Evolutionary conservation across 2,113 vertebrate species (phyloP).

Genomic region (Gobiocypris rarus): DNA sequence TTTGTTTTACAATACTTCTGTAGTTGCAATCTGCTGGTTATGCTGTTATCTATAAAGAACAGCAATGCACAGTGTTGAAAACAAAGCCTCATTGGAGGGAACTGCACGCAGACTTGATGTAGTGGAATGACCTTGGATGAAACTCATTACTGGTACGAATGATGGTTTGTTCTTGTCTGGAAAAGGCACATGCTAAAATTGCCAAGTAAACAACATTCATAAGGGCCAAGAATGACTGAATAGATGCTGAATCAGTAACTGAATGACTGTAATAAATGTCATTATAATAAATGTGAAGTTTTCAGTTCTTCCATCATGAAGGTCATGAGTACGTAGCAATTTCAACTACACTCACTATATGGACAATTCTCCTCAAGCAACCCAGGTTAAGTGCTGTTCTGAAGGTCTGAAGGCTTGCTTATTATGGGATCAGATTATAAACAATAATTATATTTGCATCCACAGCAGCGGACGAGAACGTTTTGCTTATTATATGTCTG

Average conservation of each 20-base stretch:
- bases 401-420: background rate
- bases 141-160: slow-evolving; percentile 10
- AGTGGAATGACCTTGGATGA: slow-evolving; percentile 35
- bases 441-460: no score
- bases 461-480: no score
- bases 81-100: slow-evolving; percentile 3
- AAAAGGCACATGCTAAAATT: background rate
- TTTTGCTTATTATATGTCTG: no score
- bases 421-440: background rate
- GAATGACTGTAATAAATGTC: background rate
- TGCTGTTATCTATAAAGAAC: slow-evolving; percentile 36
- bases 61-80: background rate
- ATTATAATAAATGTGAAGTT: background rate
- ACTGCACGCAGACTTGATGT: background rate
- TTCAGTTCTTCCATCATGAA: background rate
- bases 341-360: no score
- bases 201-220: background rate
- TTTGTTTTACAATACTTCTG: slow-evolving; percentile 15
- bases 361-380: background rate
- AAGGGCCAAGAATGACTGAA: background rate
- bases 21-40: background rate
- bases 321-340: background rate
- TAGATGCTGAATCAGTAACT: background rate
- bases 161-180: slow-evolving; percentile 9
- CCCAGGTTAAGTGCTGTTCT: background rate